Percentiles rank a stretch among this genome's conserved stretches.
phyloP scores from a whole-genome alignment of 2,797 vertebrate species.

The Clarias fuscus region DNA sequence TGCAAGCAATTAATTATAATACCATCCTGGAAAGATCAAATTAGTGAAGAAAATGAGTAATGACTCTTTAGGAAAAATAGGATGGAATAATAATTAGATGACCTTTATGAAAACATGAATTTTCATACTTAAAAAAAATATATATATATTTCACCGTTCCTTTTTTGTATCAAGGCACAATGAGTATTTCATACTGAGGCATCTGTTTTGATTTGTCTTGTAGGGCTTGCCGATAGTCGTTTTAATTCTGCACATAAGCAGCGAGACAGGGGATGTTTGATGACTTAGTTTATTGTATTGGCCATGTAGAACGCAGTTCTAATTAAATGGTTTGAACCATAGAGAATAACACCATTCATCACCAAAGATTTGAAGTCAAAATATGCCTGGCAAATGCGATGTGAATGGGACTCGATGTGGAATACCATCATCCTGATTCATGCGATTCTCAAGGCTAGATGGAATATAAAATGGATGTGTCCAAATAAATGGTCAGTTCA shows the following conservation, averaged over 20 bases:
- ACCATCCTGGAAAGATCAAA: background rate
- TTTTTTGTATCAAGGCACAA: background rate
- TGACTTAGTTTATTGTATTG: constrained; percentile 22
- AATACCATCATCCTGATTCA: constrained; percentile 21
- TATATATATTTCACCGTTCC: background rate
- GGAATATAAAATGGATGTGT: background rate
- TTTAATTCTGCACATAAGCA: background rate
- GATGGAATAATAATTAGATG: background rate
- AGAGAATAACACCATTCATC: constrained; percentile 31
- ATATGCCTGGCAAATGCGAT: background rate
- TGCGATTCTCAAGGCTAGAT: constrained; percentile 21
- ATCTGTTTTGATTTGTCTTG: constrained; percentile 4
- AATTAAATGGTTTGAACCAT: constrained; percentile 30
- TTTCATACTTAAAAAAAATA: background rate
- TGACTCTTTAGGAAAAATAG: background rate
- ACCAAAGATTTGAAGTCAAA: constrained; percentile 13
- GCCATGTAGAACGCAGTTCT: constrained; percentile 12
- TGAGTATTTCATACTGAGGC: background rate
- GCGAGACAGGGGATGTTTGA: background rate
- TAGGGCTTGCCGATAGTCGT: constrained; percentile 4
- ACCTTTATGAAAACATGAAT: background rate
- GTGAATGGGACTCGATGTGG: background rate
- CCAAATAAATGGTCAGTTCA: background rate
- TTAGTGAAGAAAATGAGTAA: background rate
- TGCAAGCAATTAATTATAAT: background rate